Percentiles rank a stretch among this genome's conserved stretches.
Conservation (phyloP, 2,113 vertebrate genomes). For the Seriola aureovittata region DNA sequence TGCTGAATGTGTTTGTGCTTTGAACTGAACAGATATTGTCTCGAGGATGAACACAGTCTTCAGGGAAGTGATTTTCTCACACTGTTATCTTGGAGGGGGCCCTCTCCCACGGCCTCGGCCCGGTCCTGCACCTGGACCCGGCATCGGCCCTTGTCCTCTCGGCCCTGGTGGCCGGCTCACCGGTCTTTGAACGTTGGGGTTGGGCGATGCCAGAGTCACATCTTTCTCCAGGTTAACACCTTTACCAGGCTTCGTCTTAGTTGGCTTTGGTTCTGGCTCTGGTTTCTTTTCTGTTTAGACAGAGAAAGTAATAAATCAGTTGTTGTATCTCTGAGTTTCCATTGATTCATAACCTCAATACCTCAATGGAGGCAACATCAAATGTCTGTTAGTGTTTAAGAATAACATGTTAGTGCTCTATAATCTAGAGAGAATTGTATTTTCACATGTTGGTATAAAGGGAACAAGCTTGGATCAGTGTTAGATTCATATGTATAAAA, state of each 20-base stretch:
- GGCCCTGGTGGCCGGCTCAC: conserved; percentile 71
- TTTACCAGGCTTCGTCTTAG: conserved; percentile 78
- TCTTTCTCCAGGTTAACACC: conserved; percentile 79
- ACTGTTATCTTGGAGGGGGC: conserved; percentile 66
- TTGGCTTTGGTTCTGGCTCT: conserved; percentile 70
- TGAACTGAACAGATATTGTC: conserved; percentile 7
- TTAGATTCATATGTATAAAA: neutral
- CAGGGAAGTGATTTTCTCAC: neutral
- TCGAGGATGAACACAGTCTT: neutral
- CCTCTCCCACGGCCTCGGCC: conserved; percentile 70
- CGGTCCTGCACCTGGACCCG: conserved; percentile 64
- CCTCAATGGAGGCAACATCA: neutral
- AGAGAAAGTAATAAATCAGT: neutral
- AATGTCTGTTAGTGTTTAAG: neutral
- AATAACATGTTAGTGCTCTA: no score
- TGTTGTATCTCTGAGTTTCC: neutral
- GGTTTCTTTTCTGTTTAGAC: conserved; percentile 71
- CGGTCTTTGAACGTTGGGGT: conserved; percentile 70
- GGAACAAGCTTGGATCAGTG: neutral
- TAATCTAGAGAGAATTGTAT: no score
- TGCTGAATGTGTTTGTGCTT: conserved; percentile 1
- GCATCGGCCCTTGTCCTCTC: conserved; percentile 52
- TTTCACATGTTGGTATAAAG: no score
- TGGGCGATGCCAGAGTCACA: conserved; percentile 66
- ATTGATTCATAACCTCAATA: neutral